Evolutionary conservation across 2,888 invertebrate genomes (phyloP).

Genomic region (Sericinus montela): DNA sequence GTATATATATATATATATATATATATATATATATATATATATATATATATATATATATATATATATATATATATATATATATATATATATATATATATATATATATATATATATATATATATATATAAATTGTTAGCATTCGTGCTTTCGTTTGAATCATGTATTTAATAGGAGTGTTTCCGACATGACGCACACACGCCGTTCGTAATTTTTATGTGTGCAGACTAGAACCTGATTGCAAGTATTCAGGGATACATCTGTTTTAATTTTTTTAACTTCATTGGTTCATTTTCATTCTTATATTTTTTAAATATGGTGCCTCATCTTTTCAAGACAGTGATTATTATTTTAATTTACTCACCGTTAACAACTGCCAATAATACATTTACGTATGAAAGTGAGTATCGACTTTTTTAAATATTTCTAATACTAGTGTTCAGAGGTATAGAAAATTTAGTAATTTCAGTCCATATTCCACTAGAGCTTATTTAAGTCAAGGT

Average conservation of each 20-base stretch:
- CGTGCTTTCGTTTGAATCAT: not conserved
- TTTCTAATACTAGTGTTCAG: too few relatives aligned
- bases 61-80: too few relatives aligned
- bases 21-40: too few relatives aligned
- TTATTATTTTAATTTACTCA: constrained; percentile 19
- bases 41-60: too few relatives aligned
- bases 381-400: constrained; percentile 41
- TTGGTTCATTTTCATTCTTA: not conserved
- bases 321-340: constrained; percentile 21
- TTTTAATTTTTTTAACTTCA: not conserved
- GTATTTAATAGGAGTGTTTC: constrained; percentile 4
- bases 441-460: too few relatives aligned
- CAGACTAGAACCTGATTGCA: constrained; percentile 10
- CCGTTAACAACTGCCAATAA: constrained; percentile 25
- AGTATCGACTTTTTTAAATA: too few relatives aligned
- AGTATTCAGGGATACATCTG: constrained; percentile 6
- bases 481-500: too few relatives aligned
- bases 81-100: too few relatives aligned
- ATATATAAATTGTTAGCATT: too few relatives aligned
- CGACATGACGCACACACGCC: constrained; percentile 21
- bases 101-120: too few relatives aligned
- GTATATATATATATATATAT: too few relatives aligned
- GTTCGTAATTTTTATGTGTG: constrained; percentile 17
- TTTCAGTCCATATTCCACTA: too few relatives aligned
- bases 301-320: constrained; percentile 26